phyloP scores from a whole-genome alignment of 2,113 vertebrate genomes.

The Microtus richardsoni region DNA sequence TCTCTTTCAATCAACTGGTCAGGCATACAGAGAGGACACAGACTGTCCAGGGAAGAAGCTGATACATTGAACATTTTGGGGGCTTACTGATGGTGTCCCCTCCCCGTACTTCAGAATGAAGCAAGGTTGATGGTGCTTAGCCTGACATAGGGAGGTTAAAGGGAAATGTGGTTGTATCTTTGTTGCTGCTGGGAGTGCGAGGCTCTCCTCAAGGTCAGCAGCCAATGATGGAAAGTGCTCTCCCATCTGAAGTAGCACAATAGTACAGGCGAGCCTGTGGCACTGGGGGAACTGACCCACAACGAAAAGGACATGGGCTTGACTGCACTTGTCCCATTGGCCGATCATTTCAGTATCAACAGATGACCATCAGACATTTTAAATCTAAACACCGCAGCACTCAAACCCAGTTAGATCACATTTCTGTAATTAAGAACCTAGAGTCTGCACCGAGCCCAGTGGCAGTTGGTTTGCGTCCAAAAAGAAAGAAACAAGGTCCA shows the following conservation, averaged over 20 bases:
- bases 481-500: background rate
- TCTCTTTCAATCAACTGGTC: rapidly evolving
- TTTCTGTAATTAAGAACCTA: background rate
- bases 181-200: rapidly evolving
- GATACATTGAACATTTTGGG: background rate
- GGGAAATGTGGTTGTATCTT: rapidly evolving
- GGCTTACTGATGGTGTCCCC: background rate
- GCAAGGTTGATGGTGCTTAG: background rate
- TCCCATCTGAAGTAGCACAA: background rate
- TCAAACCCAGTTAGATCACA: no score
- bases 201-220: rapidly evolving
- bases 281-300: rapidly evolving
- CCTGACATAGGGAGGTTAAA: background rate
- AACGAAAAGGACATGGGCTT: rapidly evolving
- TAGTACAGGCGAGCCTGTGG: no score
- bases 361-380: background rate
- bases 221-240: rapidly evolving
- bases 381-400: background rate
- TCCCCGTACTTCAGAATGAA: rapidly evolving
- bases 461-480: background rate
- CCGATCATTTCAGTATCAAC: background rate
- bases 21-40: rapidly evolving
- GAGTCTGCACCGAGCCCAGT: no score
- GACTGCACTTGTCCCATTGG: rapidly evolving
- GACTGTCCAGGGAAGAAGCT: rapidly evolving